Conservation (phyloP, 2,113 vertebrate genomes). For the Neotragus moschatus region DNA sequence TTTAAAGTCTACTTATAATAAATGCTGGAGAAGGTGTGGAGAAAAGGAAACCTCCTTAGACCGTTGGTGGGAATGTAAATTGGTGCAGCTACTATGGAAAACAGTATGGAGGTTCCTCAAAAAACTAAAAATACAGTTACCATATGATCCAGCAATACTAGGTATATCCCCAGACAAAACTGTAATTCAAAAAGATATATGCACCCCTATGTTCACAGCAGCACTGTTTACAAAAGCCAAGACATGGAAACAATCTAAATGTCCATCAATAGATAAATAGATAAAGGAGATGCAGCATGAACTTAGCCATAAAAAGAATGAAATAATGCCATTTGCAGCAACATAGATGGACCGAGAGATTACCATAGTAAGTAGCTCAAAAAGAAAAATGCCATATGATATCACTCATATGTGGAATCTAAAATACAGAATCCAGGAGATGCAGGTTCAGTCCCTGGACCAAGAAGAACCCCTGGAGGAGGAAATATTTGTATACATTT, state of each 20-base stretch:
- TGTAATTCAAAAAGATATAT: neutral
- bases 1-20: neutral
- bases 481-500: conserved; percentile 32
- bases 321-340: neutral
- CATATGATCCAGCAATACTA: neutral
- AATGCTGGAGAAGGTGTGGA: neutral
- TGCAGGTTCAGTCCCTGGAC: neutral
- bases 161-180: neutral
- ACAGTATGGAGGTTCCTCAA: neutral
- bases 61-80: neutral
- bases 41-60: neutral
- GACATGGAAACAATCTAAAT: neutral
- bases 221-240: neutral
- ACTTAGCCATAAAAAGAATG: neutral
- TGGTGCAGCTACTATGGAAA: neutral
- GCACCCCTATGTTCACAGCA: neutral
- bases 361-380: neutral
- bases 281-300: neutral
- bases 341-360: neutral
- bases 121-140: neutral
- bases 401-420: neutral
- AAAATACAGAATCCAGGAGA: neutral
- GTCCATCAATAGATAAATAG: neutral
- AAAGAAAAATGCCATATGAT: neutral
- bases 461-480: neutral